phyloP scores from a whole-genome alignment of 2,113 vertebrate genomes.

The Sinocyclocheilus maitianheensis region DNA sequence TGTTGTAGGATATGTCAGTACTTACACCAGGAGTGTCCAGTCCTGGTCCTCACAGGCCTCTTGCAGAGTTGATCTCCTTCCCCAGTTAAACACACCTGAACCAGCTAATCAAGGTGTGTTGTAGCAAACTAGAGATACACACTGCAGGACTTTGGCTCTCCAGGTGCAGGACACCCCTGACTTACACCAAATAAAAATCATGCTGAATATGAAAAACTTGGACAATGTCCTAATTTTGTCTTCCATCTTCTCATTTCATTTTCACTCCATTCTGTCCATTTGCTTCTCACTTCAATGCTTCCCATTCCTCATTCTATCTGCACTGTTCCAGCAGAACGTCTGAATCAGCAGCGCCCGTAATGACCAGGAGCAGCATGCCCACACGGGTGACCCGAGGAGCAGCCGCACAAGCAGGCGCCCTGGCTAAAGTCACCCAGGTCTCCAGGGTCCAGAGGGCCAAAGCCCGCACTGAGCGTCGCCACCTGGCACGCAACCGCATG shows the following conservation, averaged over 20 bases:
- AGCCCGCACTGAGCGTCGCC: constrained; percentile 83
- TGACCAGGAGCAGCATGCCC: constrained; percentile 66
- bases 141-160: background rate
- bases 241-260: background rate
- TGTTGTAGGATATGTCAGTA: background rate
- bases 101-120: background rate
- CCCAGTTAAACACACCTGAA: background rate
- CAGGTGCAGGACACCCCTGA: background rate
- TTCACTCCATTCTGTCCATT: background rate
- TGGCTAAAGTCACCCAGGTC: constrained; percentile 87
- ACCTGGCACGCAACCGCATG: constrained; percentile 84
- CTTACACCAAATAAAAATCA: background rate
- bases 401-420: constrained; percentile 75
- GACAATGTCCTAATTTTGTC: background rate
- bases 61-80: background rate
- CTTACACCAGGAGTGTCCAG: background rate
- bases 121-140: background rate
- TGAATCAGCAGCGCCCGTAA: constrained; percentile 66
- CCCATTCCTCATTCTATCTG: background rate
- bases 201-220: background rate
- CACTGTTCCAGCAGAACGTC: constrained; percentile 69
- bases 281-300: background rate
- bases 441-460: constrained; percentile 86
- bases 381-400: constrained; percentile 73
- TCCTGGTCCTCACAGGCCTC: background rate